A percentile compares a stretch with the other conserved stretches of the same genome.
These are phyloP conservation scores for Pantherophis vulpinus DNA, from an alignment of 2,797 vertebrate species.

Conservation along the genomic window DNA sequence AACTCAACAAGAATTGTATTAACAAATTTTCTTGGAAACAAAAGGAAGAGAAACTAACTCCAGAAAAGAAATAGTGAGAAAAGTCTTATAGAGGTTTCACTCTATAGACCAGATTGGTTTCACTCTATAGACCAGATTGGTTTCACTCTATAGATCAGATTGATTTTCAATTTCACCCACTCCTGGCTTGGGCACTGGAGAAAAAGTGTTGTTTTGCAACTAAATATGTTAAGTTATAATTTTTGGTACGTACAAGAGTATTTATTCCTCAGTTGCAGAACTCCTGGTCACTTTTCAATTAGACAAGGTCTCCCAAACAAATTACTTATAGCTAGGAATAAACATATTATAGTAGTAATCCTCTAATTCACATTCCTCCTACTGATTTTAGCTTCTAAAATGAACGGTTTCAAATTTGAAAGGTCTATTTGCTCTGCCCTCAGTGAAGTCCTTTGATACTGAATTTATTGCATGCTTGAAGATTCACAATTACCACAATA, in stretches of 20 bases:
- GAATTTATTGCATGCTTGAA: neutral
- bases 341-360: neutral
- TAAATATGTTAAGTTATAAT: neutral
- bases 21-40: neutral
- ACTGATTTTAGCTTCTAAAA: neutral
- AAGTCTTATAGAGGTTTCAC: neutral
- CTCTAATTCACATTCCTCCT: neutral
- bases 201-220: neutral
- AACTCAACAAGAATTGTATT: neutral
- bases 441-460: neutral
- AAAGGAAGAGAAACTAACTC: neutral
- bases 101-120: neutral
- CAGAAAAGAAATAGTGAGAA: neutral
- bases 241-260: neutral
- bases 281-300: neutral
- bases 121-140: neutral
- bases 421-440: neutral
- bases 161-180: neutral
- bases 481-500: neutral
- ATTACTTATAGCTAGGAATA: neutral
- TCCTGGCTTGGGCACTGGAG: neutral
- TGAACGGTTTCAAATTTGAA: neutral
- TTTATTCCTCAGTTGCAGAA: neutral
- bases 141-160: neutral
- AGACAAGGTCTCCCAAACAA: neutral